Base-by-base conservation (phyloP, 2,797 vertebrate species). In the Orientallactaga sibirica region DNA sequence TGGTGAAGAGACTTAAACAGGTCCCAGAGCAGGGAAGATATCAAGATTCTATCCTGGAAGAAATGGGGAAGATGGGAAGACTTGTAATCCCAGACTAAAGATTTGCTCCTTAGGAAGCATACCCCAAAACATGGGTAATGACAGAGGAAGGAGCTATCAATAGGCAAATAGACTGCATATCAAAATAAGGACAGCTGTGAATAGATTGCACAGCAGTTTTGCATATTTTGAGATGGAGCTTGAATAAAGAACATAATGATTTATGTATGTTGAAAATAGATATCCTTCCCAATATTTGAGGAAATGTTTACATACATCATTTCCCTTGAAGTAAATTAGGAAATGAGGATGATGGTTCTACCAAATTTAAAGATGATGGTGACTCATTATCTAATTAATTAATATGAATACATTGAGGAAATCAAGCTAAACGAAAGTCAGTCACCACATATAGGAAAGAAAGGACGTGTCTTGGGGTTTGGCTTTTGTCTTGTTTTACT, bases 331-430 rank as follows among this genome's bases (percentile, higher is more conserved):
- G 88, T 93, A 96, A 97, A 93, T 78, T 55, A 95, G 64, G 83
- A 97, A 98, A 96, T 95, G 16, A 97, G 82, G 81, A 82, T 94
- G 96, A 96, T 41, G 92, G 67, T 92, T 97, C 94, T 92, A 73
- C 73, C 88, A 94, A 92, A 96, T 48, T 3, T 5, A 93, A 96
- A 95, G 66, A 83, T 95, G 85, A 80, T 96, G 92, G 80, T 95
- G 95, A 79, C 91, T 97, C 86, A 77, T 97, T 97, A 98, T 93
- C 71, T 90, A 97, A 97, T 97, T 98, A 98, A 97, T 86, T 97
- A 76, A 95, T 96, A 96, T 71, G 41, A 97, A 92, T 95, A 97
- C 96, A 97, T 97, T 91, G 75, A 19, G 61, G 92, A 96, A 97
- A 96, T 96, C 93, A 96, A 96, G 62, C 71, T 93, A 95, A 97